These are phyloP conservation scores for Nesospiza acunhae DNA, from an alignment of 2,113 vertebrate species.

Conservation along the genomic window DNA sequence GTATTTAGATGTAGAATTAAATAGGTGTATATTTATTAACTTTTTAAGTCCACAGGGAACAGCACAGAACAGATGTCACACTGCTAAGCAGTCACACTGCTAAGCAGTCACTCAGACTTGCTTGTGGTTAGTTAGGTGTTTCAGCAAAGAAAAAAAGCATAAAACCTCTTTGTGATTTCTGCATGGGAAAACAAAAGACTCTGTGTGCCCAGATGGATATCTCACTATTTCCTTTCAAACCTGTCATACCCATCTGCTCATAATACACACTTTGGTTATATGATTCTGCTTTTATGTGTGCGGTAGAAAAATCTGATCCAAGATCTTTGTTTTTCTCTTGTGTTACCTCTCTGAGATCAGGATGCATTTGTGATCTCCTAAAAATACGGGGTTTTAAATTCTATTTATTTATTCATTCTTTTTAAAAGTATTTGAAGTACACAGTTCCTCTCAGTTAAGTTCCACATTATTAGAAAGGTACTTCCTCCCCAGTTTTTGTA, in stretches of 20 bases:
- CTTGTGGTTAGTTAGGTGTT: not conserved
- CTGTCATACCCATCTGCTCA: conserved; percentile 15
- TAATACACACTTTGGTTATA: not conserved
- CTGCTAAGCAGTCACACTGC: not conserved
- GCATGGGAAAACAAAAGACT: not conserved
- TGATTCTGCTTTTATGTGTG: not conserved
- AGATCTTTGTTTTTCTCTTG: not conserved
- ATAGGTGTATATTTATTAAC: not conserved
- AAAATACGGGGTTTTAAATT: fast-evolving
- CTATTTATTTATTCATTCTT: not conserved
- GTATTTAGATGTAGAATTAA: not conserved
- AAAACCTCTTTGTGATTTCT: not conserved
- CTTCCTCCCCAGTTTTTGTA: not conserved
- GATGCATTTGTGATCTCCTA: not conserved
- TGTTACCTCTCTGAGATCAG: not conserved
- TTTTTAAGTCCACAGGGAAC: not conserved
- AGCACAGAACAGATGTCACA: not conserved
- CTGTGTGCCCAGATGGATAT: not conserved
- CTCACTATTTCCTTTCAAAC: not conserved
- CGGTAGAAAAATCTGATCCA: not conserved
- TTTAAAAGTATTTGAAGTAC: not conserved
- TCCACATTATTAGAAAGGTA: not conserved
- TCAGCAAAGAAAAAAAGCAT: not conserved
- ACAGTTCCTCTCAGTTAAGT: not conserved
- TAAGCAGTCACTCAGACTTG: not conserved